Evolutionary conservation across 2,888 invertebrate genomes (phyloP).

Genomic region (Epirrhoe alternata): DNA sequence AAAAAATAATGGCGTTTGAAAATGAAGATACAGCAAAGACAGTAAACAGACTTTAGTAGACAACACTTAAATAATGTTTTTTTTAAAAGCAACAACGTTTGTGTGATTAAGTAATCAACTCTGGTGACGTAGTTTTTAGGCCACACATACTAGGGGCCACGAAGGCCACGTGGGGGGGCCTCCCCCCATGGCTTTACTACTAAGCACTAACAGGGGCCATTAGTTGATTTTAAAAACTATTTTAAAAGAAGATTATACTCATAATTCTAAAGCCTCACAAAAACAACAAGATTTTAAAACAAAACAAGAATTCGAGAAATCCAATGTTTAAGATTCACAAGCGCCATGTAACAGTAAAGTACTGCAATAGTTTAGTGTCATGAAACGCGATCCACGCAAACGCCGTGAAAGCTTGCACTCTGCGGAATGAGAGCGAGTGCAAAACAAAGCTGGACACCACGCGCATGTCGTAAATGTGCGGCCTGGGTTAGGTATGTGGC

Average conservation of each 20-base stretch:
- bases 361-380: constrained; percentile 64
- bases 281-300: neutral
- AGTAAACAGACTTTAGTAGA: neutral
- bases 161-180: too few relatives aligned
- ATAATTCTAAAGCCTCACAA: neutral
- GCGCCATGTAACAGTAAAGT: constrained; percentile 49
- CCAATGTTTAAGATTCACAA: constrained; percentile 27
- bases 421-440: constrained; percentile 72
- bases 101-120: too few relatives aligned
- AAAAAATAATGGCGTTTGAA: neutral
- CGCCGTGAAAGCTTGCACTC: constrained; percentile 75
- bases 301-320: neutral
- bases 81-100: too few relatives aligned
- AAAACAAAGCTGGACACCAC: constrained; percentile 65
- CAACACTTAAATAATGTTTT: too few relatives aligned
- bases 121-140: too few relatives aligned
- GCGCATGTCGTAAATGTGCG: constrained; percentile 65
- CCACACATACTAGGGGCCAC: too few relatives aligned
- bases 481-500: constrained; percentile 32
- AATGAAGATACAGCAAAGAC: neutral
- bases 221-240: too few relatives aligned
- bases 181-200: too few relatives aligned
- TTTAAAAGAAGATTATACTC: too few relatives aligned
- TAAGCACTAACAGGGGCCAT: too few relatives aligned
- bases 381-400: constrained; percentile 66